Evolutionary conservation across 2,888 invertebrate species (phyloP), one percentile per base, ranked within the genome.

Genomic region (Acrobasis consociella): DNA sequence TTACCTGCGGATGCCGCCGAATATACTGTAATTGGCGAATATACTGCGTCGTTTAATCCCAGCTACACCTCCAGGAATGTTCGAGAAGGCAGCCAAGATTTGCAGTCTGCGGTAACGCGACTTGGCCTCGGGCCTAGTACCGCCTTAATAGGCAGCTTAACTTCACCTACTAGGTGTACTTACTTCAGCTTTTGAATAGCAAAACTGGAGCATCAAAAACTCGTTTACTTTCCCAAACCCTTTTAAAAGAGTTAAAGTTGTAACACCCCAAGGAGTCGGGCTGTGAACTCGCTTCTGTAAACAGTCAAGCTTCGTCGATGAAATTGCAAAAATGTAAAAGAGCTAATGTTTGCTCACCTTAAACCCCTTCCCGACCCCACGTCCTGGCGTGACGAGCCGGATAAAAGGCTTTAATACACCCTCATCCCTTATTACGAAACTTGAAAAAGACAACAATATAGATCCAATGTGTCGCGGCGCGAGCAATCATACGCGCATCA

Each of bases 331-430:
- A 92, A 92, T 92, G 87, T 92, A 89, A 91, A 91, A 90, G 91
- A 91, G 91, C 89, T 92, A 91, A 91, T 91, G 91, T 92, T 92
- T 92, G 89, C 88, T 83, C 91, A 91, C 92, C 91, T 92, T 90
- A 88, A 91, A 91, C 91, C 91, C 89, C 89, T 91, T 90, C 89
- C 85, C 88, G 84, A 87, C 89, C 91, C 90, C 86, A 85, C 83
- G 85, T 78, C 75, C 84, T 83, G 80, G 89, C 90, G 91, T 91
- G 91, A 92, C 91, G 92, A 92, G 91, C 90, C 86, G 91, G 91
- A 91, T 92, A 91, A 92, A 92, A 91, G 91, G 91, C 92, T 92
- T 92, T 92, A 92, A 92, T 92, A 92, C 91, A 92, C 91, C 91
- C 92, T 91, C 91, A 91, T 90, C 91, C 91, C 92, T 92, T 92